Conservation (phyloP, 2,888 invertebrate genomes). For the Frankliniella intonsa region DNA sequence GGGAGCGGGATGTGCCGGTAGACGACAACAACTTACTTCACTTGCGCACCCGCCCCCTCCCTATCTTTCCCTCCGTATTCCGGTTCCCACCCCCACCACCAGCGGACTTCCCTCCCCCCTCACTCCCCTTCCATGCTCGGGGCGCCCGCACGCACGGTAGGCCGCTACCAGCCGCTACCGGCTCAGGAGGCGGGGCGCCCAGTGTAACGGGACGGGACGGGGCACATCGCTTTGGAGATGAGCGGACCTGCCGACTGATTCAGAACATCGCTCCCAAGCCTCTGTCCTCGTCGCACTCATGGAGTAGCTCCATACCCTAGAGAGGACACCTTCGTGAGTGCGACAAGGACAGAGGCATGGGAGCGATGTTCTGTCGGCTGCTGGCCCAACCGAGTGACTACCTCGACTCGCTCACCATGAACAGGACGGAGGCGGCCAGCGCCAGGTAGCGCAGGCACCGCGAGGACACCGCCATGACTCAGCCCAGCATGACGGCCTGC, state of each 20-base stretch:
- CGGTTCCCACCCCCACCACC: background rate
- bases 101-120: background rate
- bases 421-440: background rate
- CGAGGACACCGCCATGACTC: background rate
- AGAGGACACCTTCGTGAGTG: no score
- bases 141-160: background rate
- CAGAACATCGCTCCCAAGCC: no score
- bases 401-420: background rate
- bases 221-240: background rate
- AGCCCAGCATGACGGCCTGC: background rate
- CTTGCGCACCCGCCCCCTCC: background rate
- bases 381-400: no score
- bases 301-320: no score
- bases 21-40: no score
- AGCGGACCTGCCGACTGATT: no score
- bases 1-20: no score
- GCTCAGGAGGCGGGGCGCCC: no score
- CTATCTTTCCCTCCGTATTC: slow-evolving; percentile 9
- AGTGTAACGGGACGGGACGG: background rate
- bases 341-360: no score
- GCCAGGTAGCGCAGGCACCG: slow-evolving; percentile 1
- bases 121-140: background rate
- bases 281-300: no score
- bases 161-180: no score
- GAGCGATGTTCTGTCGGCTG: no score